Base-by-base conservation (phyloP, 1,140 invertebrate species). In the Babylonia areolata region DNA sequence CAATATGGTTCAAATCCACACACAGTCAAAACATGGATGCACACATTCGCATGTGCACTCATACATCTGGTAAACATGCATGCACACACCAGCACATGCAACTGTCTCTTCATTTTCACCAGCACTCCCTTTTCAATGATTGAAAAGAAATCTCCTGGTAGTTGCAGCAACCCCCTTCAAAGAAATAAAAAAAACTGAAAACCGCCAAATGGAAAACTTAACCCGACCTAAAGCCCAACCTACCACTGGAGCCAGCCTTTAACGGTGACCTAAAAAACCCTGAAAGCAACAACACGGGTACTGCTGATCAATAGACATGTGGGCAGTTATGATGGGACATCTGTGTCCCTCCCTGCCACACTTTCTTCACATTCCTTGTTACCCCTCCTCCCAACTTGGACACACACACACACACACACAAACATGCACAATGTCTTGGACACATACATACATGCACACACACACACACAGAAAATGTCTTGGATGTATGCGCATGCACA, bases 231-330 rank as follows among this genome's bases (percentile, higher is more conserved):
- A 64, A 64, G 58, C 5, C 58, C 35, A 79, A 85, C 84, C 84
- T 85, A 85, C 84, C 84, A 79, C 84, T 78, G n/a, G 73, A 85
- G 28, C 33, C 40, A n/a, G 82, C 64, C 46, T 84, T 84, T 73
- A 84, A 75, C 69, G 54, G 39, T 42, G 82, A 73, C 31, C 46
- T 79, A 78, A 85, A 78, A 3, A 71, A 64, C 73, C 84, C 84
- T 85, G 84, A 28, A 85, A 85, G 71, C 17, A 71, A 73, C 71
- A 82, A n/a, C 23, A 82, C 1, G 3, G 51, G 31, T 28, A 64
- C 46, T 79, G 39, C 15, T 46, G 9, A 39, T 39, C n/a, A 79
- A 46, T 39, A 79, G 58, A n/a, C 58, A 64, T 23, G 20, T 23
- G 28, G 58, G 15, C 28, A 11, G 58, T 12, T 12, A 64, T 6